Percentiles rank a stretch among this genome's conserved stretches.
Evolutionary conservation across 1,140 invertebrate species (phyloP).

Genomic region (Drosophila micromelanica): DNA sequence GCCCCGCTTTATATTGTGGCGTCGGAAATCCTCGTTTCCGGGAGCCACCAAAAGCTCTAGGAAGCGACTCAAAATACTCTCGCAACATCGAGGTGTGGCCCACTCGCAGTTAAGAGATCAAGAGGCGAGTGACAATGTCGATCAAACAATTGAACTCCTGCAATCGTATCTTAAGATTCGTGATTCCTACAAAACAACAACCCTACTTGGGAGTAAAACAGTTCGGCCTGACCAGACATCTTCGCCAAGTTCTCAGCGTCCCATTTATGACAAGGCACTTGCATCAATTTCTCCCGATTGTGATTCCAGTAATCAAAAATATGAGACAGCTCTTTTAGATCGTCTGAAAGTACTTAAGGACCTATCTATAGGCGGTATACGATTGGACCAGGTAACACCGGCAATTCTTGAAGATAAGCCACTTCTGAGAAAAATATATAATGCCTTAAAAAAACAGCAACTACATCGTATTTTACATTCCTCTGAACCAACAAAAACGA

Average conservation of each 20-base stretch:
- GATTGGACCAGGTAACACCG: conserved; percentile 39
- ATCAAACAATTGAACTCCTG: conserved; percentile 63
- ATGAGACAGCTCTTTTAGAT: conserved; percentile 34
- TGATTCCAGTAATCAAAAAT: neutral
- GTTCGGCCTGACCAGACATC: conserved; percentile 72
- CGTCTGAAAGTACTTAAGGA: conserved; percentile 40
- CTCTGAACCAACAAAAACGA: conserved; percentile 46
- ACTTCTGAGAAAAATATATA: conserved; percentile 71
- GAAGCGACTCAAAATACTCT: conserved; percentile 85
- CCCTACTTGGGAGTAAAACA: conserved; percentile 67
- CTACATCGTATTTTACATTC: conserved; percentile 74
- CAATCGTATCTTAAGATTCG: conserved; percentile 69
- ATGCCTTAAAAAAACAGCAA: conserved; percentile 74
- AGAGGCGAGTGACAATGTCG: conserved; percentile 49
- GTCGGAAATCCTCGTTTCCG: conserved; percentile 90
- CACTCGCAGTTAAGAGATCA: conserved; percentile 62
- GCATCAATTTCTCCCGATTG: neutral
- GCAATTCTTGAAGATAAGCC: conserved; percentile 67
- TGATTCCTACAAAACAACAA: conserved; percentile 64
- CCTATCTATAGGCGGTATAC: conserved; percentile 10
- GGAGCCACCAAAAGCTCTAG: conserved; percentile 85
- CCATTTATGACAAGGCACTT: conserved; percentile 2
- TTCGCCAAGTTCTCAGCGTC: conserved; percentile 69
- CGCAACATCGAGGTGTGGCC: conserved; percentile 84
- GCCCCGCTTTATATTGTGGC: conserved; percentile 91